Evolutionary conservation across 2,888 invertebrate species (phyloP), one percentile per base, ranked within the genome.

Genomic region (Bembecia ichneumoniformis): DNA sequence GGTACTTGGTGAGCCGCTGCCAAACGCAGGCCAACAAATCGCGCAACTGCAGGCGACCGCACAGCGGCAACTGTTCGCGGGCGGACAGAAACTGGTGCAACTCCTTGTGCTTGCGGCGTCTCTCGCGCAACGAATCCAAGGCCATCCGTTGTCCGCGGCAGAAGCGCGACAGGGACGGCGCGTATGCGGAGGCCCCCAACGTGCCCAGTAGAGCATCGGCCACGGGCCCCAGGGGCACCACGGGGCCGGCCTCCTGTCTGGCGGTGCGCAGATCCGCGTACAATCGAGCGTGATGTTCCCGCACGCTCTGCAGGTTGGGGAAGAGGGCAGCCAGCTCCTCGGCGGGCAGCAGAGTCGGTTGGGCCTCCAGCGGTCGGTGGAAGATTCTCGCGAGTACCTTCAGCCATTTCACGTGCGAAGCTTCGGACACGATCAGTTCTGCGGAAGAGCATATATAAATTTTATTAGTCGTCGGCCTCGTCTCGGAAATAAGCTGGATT

Each of bases 131-230:
- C 3, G 91, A 89, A 57, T 96, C 96, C 49, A 97, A 82, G 1
- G 96, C 96, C 64, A 94, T 90, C 56, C 96, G 94, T 78, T 98
- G 98, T 13, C 94, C 92, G 60, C 95, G 92, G 73, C 97, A 97
- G 81, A 96, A 98, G 14, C 88, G 90, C 1, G 96, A 92, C 15
- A 88, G 65, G 48, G 96, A 94, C 0, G 92, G 90, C 51, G 90
- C 88, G 75, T 93, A 93, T 58, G 95, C 92, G 0, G 88, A 77
- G 53, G 95, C 94, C 1, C 97, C 96, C 48, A 90, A 82, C 60
- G 81, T 78, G 36, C 66, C 71, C n/a, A 87, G 51, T 57, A 87
- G 54, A 0, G 82, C 81, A n/a, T 81, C 79, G 0, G 87, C 87
- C 1, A 88, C 63, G 0, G 77, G 77, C 4, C 74, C 52, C 1